phyloP scores from a whole-genome alignment of 2,888 invertebrate species.

The Creontiades dilutus region DNA sequence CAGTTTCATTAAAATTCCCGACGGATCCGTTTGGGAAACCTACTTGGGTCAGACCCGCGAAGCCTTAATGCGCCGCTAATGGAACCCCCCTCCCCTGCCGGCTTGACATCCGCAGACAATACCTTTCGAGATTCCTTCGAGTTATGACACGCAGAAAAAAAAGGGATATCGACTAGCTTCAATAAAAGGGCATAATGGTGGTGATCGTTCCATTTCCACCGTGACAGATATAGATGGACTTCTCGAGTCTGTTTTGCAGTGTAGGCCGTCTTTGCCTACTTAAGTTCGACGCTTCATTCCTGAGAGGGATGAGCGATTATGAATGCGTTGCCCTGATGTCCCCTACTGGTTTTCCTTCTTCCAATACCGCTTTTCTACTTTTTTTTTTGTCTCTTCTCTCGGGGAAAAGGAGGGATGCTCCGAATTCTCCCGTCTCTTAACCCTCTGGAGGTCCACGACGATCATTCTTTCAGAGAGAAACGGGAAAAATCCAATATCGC shows the following conservation, averaged over 20 bases:
- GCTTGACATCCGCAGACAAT: constrained; percentile 27
- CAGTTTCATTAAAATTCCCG: constrained; percentile 17
- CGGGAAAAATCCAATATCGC: constrained; percentile 66
- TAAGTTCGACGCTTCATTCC: constrained; percentile 30
- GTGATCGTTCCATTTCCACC: constrained; percentile 19
- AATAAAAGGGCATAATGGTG: constrained; percentile 34
- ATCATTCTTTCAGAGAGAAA: neutral
- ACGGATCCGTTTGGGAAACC: constrained; percentile 24
- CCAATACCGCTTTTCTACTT: constrained; percentile 32
- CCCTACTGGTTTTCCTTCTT: constrained; percentile 11
- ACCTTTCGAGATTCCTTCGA: neutral
- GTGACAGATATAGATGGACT: constrained; percentile 34
- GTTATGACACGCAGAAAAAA: constrained; percentile 35
- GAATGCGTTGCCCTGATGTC: constrained; percentile 29
- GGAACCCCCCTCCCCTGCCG: neutral
- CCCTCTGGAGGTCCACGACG: neutral
- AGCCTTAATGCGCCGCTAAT: constrained; percentile 29
- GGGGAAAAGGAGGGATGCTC: neutral
- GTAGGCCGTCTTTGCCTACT: constrained; percentile 26
- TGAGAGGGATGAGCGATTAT: neutral
- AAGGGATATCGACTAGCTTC: constrained; percentile 42
- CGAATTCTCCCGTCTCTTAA: neutral
- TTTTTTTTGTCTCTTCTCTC: no score
- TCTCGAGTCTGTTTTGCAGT: constrained; percentile 18
- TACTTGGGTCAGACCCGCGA: neutral